phyloP scores from a whole-genome alignment of 2,888 invertebrate species.

The Thereva unica region DNA sequence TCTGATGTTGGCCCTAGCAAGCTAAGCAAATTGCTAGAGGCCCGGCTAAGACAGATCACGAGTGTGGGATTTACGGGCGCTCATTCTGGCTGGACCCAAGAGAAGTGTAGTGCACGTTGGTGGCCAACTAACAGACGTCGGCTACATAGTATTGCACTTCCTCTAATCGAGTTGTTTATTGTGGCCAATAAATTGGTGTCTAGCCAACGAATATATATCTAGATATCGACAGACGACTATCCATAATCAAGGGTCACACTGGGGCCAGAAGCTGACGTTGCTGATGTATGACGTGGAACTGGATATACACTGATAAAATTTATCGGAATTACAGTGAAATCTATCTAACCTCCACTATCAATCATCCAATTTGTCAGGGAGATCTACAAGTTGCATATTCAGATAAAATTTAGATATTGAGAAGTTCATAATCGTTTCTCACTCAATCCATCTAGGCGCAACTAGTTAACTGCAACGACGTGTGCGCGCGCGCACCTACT shows the following conservation, averaged over 20 bases:
- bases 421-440: constrained; percentile 8
- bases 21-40: background rate
- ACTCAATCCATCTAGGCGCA: background rate
- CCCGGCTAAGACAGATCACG: background rate
- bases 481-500: constrained; percentile 1
- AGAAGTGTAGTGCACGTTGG: constrained; percentile 1
- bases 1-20: constrained; percentile 6
- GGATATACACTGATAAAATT: too few species aligned
- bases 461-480: background rate
- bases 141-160: constrained; percentile 4
- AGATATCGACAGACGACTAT: too few species aligned
- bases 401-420: background rate
- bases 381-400: too few species aligned
- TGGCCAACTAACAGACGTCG: constrained; percentile 12
- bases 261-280: too few species aligned
- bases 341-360: too few species aligned
- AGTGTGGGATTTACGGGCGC: constrained; percentile 18
- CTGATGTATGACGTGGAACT: too few species aligned
- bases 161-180: constrained; percentile 1
- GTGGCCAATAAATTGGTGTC: constrained; percentile 2
- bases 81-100: background rate
- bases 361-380: too few species aligned
- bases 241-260: too few species aligned
- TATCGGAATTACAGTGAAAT: too few species aligned
- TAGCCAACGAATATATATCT: constrained; percentile 1